Evolutionary conservation across 2,113 vertebrate genomes (phyloP).

Genomic region (pig (Sus scrofa)): T2T-Sscrofa CM000813.6:50900501-50901000

Average conservation of each 20-base stretch:
- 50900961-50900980: background rate
- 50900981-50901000: background rate
- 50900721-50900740: too few relatives aligned
- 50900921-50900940: background rate
- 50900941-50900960: background rate
- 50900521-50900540: constrained; percentile 9
- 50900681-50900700: too few relatives aligned
- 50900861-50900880: too few relatives aligned
- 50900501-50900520: background rate
- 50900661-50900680: too few relatives aligned
- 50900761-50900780: too few relatives aligned
- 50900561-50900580: background rate
- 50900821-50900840: too few relatives aligned
- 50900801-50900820: too few relatives aligned
- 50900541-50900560: background rate
- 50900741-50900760: too few relatives aligned
- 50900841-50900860: too few relatives aligned
- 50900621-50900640: background rate
- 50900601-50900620: background rate
- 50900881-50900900: background rate
- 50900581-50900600: background rate
- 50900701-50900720: too few relatives aligned
- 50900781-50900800: too few relatives aligned
- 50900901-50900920: background rate
- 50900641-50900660: background rate